Base-by-base conservation (phyloP, 2,113 vertebrate species). In the Scomber colias region DNA sequence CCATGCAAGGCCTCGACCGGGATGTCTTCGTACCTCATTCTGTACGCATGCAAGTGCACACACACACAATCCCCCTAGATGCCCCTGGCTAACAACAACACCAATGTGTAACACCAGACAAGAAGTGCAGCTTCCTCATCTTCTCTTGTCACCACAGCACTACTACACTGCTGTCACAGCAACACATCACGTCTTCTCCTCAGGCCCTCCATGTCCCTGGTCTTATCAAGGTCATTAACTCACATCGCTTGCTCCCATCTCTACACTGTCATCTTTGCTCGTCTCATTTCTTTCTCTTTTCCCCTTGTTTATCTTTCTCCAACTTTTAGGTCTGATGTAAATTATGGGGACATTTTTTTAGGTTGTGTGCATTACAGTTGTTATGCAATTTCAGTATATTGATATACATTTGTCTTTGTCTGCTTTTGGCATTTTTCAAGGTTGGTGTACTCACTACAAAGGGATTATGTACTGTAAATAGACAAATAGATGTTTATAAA, bases 1-100 rank as follows among this genome's bases (percentile, higher is more conserved):
- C 92, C 77, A 90, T 82, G 87, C 84, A 82, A 91, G 90, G 91
- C 89, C 93, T 92, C 87, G 88, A 92, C 92, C 85, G 82, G 85
- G 79, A 86, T 90, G 85, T 90, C 92, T 92, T 90, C 79, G 63
- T 91, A 91, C 87, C 83, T 82, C 64, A 19, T 70, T 90, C 77
- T 80, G 73, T 57, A 67, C 19, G 45, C 76, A 79, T 72, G 50
- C 77, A 69, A 27, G 49, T 75, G 55, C 71, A 17, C 59, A 72
- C 76, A 66, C 68, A 77, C 77, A 59, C 82, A 53, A 64, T 83
- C 85, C 83, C 83, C 85, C 75, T 55, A 46, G 69, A 87, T 87
- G 85, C 92, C 90, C 83, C 78, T 84, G 88, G 91, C 90, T 77
- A 90, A 90, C 78, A 87, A 71, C 87, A 90, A 84, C 71, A 71